Evolutionary conservation across 2,888 invertebrate species (phyloP).

Genomic region (Blera fallax): DNA sequence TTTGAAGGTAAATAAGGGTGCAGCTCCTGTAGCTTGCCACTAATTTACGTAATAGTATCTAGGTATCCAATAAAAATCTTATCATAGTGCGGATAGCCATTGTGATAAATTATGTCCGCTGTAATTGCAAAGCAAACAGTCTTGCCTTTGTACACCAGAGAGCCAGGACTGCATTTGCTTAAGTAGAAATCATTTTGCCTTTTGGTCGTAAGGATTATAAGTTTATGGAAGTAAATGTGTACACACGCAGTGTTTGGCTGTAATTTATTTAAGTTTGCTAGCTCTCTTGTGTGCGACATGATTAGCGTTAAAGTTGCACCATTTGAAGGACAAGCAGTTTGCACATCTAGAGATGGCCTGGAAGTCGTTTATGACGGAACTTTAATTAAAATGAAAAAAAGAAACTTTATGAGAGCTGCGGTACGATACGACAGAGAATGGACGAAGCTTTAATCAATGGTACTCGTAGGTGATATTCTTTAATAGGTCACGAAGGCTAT

Average conservation of each 20-base stretch:
- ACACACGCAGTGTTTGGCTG: not conserved
- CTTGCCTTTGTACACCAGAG: conserved; percentile 1
- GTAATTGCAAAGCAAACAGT: conserved; percentile 57
- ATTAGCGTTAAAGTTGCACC: not conserved
- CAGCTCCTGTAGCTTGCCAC: conserved; percentile 16
- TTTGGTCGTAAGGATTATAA: conserved; percentile 35
- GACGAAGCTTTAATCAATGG: no score
- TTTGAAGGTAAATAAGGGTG: conserved; percentile 42
- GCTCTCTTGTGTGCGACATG: not conserved
- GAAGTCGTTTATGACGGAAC: no score
- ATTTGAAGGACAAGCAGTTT: not conserved
- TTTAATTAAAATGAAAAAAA: no score
- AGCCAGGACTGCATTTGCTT: conserved; percentile 37
- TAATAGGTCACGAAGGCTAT: no score
- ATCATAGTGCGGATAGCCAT: conserved; percentile 27
- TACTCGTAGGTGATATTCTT: no score
- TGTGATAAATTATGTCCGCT: conserved; percentile 47
- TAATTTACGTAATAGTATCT: conserved; percentile 28
- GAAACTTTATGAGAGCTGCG: no score
- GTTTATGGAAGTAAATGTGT: conserved; percentile 11
- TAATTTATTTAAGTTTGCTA: not conserved
- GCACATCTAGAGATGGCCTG: no score
- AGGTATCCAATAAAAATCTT: conserved; percentile 35
- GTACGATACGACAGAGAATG: no score
- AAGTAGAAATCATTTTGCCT: conserved; percentile 25